Evolutionary conservation across 2,888 invertebrate species (phyloP), one percentile per base, ranked within the genome.

Genomic region (Agonopterix alstromeriana): DNA sequence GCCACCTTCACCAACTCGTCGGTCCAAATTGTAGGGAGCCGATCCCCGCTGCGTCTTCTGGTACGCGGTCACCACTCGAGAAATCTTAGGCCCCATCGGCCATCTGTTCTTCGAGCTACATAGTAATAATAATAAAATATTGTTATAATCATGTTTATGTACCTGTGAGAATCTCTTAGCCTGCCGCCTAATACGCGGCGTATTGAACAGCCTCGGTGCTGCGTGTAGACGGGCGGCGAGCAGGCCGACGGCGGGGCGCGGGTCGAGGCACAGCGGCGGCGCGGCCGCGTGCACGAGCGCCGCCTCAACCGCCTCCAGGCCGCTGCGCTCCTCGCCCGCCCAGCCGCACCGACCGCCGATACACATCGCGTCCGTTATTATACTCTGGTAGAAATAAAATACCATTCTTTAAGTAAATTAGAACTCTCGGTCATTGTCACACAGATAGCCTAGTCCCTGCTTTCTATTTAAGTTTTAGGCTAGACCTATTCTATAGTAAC

Each of bases 241-340:
- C 46, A 94, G 82, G 35, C 95, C 94, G 42, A 97, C 93, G 27
- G 94, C 91, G 2, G 96, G 96, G 65, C 95, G 93, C 3, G 98
- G 97, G 81, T 97, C 97, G 47, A 98, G 90, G 76, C 97, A 98
- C 36, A 98, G 85, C 4, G 95, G 95, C 10, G 96, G 96, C 54
- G 95, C 93, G 3, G 96, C 95, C 10, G 95, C 95, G 66, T 96
- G 91, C 40, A 98, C 92, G 52, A 98, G 78, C 61, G 96, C 94
- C 54, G 96, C 95, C 77, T 98, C 98, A 50, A 97, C 82, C 46
- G 84, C 84, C 48, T 86, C 86, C 8, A 83, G 49, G 0, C 92
- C 90, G 49, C 94, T 90, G 52, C 93, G 90, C 68, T 96, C 96
- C 56, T 96, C 95, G 17, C 91, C 91, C 35, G 92, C 93, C 93